phyloP scores from a whole-genome alignment of 2,888 invertebrate genomes.

The Morpho deidamia region DNA sequence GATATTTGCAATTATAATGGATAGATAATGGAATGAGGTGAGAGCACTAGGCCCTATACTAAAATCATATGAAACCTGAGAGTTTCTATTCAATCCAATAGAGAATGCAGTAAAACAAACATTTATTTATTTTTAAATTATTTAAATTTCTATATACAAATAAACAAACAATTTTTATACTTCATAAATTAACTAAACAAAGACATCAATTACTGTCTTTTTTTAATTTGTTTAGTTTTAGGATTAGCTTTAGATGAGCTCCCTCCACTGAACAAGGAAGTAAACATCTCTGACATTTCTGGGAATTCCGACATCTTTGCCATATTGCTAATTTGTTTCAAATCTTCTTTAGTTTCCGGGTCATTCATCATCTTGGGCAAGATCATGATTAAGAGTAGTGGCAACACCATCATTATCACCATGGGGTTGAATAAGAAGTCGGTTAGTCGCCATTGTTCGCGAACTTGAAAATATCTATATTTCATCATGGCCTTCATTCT shows the following conservation, averaged over 20 bases:
- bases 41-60: too few relatives aligned
- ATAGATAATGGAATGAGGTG: too few relatives aligned
- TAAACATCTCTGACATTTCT: slow-evolving; percentile 97
- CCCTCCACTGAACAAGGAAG: slow-evolving; percentile 89
- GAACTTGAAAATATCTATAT: slow-evolving; percentile 92
- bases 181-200: background rate
- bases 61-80: too few relatives aligned
- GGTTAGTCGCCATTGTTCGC: slow-evolving; percentile 98
- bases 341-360: slow-evolving; percentile 97
- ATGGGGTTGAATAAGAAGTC: slow-evolving; percentile 98
- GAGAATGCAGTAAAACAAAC: too few relatives aligned
- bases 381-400: slow-evolving; percentile 92
- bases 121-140: slow-evolving; percentile 20
- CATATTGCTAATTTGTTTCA: slow-evolving; percentile 92
- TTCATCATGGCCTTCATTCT: slow-evolving; percentile 90
- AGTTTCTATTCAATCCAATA: too few relatives aligned
- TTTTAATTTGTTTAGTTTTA: slow-evolving; percentile 69
- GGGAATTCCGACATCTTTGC: slow-evolving; percentile 92
- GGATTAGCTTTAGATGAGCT: slow-evolving; percentile 65
- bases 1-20: too few relatives aligned
- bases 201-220: slow-evolving; percentile 49
- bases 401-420: slow-evolving; percentile 98
- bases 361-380: slow-evolving; percentile 98
- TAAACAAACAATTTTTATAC: background rate
- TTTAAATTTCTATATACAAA: slow-evolving; percentile 1